Conservation (phyloP, 2,113 vertebrate species). For the Petroica traversi region DNA sequence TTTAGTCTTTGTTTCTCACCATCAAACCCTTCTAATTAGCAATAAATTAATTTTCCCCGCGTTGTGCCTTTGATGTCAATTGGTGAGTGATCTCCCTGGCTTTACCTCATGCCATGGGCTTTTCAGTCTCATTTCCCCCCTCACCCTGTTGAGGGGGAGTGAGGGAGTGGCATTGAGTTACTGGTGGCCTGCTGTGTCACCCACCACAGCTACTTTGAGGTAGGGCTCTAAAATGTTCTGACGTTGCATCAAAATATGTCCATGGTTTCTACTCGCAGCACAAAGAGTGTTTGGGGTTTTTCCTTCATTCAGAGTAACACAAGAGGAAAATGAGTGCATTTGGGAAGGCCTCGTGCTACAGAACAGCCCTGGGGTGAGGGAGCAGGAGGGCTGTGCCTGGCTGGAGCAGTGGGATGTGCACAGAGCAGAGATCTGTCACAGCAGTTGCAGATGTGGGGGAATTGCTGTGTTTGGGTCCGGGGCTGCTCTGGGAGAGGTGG, state of each 20-base stretch:
- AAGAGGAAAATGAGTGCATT: background rate
- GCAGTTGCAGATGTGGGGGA: background rate
- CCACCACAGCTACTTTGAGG: accelerated
- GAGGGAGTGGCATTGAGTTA: accelerated
- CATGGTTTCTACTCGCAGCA: background rate
- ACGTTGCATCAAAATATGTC: background rate
- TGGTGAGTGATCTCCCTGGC: background rate
- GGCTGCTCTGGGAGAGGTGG: background rate
- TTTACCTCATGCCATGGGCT: background rate
- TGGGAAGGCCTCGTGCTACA: background rate
- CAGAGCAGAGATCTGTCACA: background rate
- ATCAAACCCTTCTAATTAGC: background rate
- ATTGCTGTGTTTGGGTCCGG: background rate
- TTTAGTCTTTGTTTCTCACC: background rate
- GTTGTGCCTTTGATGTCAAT: background rate
- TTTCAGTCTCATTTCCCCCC: background rate
- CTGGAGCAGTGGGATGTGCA: accelerated
- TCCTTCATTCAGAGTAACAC: background rate
- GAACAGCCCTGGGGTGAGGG: background rate
- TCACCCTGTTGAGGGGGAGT: background rate
- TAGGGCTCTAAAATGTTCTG: background rate
- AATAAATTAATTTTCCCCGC: background rate
- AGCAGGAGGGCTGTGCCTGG: accelerated
- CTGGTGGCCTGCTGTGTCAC: background rate
- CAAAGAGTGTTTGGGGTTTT: background rate